Evolutionary conservation across 37 sponge, comb jelly and placozoan species (phyloP), one percentile per base, ranked within the genome.

Genomic region (Cladorhizidae sp.): DNA sequence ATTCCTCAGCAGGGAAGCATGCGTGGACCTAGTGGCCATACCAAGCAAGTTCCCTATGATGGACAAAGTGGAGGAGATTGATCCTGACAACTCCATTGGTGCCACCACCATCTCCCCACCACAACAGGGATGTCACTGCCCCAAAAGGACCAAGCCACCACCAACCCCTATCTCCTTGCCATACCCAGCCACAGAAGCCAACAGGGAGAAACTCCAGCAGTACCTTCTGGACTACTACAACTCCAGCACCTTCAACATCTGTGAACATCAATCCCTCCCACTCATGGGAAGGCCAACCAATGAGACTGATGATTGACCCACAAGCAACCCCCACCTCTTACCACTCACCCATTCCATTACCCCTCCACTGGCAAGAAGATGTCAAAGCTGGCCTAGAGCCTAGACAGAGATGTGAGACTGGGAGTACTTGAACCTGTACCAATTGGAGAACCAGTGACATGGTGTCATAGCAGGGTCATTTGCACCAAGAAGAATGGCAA

Each of bases 371-470:
- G 81, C 81, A 81, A 21, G 81, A 81, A 3, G 81, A 57, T 1
- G 72, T 81, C 62, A 81, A 71, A 51, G 80, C 80, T 23, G 80
- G 80, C 67, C 67, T 78, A 64, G 78, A 67, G 52, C 67, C 67
- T 78, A 64, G 78, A 67, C 57, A 67, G 80, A 68, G 80, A 80
- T 36, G 80, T 80, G 22, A 82, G 55, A 74, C 29, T 82, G 65
- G 83, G 83, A 50, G 75, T 82, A 29, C 80, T 67, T 17, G 82
- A 81, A 81, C 82, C 82, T 42, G 75, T 82, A 40, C 83, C 75
- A 12, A 55, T 82, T 57, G 75, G 83, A 31, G 83, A 82, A 62
- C 83, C 75, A 35, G 75, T 80, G 1, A 67, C 80, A 52, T 79
- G 70, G 80, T 79, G 80, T 52, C 80, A 79, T 50, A 42, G 70